Evolutionary conservation across 2,797 vertebrate genomes (phyloP).

Genomic region (Molossus alvarezi): DNA sequence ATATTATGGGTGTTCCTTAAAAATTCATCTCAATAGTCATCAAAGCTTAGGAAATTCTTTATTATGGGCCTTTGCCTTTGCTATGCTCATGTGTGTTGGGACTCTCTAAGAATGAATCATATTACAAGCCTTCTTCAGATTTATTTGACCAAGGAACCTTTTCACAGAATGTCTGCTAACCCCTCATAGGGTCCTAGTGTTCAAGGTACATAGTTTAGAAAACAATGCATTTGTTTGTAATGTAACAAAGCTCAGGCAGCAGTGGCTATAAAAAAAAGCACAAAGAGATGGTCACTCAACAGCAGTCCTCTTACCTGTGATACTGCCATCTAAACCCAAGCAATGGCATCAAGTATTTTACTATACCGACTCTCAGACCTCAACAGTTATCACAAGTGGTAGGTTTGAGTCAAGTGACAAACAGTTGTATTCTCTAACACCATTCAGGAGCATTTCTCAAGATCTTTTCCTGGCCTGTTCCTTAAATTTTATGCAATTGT

Average conservation of each 20-base stretch:
- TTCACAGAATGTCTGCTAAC: background rate
- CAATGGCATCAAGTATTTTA: background rate
- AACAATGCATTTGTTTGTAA: background rate
- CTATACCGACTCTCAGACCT: background rate
- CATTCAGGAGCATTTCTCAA: conserved; percentile 45
- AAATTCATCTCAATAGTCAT: conserved; percentile 5
- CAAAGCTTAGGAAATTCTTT: conserved; percentile 52
- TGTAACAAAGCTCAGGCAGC: background rate
- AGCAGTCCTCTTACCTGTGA: background rate
- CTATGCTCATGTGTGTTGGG: background rate
- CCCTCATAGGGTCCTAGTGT: background rate
- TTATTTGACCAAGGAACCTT: background rate
- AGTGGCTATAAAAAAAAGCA: background rate
- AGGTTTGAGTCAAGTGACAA: conserved; percentile 54
- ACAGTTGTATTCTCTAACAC: conserved; percentile 20
- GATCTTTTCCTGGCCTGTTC: background rate
- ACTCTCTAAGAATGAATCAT: background rate
- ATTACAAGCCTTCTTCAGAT: background rate
- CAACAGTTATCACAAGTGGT: conserved; percentile 11
- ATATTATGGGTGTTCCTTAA: conserved; percentile 34
- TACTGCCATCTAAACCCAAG: background rate
- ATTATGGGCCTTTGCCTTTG: background rate
- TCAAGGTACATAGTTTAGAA: conserved; percentile 41
- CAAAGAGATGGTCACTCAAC: background rate
- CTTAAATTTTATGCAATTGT: conserved; percentile 67